A percentile compares a stretch with the other conserved stretches of the same genome.
Conservation (phyloP, 1,140 invertebrate species). For the Drosophila setifemur region DNA sequence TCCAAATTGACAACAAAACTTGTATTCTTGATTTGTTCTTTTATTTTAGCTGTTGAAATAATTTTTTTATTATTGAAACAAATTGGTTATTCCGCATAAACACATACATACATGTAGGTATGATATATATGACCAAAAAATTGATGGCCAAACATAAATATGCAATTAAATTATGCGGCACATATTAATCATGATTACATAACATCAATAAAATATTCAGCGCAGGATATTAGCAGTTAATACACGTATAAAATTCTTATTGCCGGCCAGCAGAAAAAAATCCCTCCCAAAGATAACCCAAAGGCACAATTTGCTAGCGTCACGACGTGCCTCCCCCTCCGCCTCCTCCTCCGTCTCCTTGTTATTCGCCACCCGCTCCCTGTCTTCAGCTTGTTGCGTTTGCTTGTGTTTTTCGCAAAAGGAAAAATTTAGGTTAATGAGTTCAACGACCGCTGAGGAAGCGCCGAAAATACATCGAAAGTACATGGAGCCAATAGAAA, state of each 20-base stretch:
- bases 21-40: too few species aligned
- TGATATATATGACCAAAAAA: too few species aligned
- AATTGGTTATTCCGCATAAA: not conserved
- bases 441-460: slow-evolving; percentile 72
- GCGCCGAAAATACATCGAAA: slow-evolving; percentile 44
- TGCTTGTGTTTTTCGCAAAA: slow-evolving; percentile 49
- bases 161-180: slow-evolving; percentile 35
- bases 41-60: too few species aligned
- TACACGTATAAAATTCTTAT: slow-evolving; percentile 15
- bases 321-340: not conserved
- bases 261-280: not conserved
- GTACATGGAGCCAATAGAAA: slow-evolving; percentile 34
- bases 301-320: slow-evolving; percentile 9
- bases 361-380: not conserved
- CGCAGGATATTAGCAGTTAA: not conserved
- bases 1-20: too few species aligned
- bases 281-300: slow-evolving; percentile 22
- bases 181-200: slow-evolving; percentile 30
- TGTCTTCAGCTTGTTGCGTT: slow-evolving; percentile 18
- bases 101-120: too few species aligned
- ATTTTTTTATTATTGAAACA: not conserved
- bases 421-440: slow-evolving; percentile 73
- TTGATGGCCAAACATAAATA: slow-evolving; percentile 16
- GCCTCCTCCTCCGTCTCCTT: not conserved
- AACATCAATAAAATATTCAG: slow-evolving; percentile 14